These are phyloP conservation scores for Gobionotothen gibberifrons DNA, from an alignment of 2,797 vertebrate genomes.

Conservation along the genomic window DNA sequence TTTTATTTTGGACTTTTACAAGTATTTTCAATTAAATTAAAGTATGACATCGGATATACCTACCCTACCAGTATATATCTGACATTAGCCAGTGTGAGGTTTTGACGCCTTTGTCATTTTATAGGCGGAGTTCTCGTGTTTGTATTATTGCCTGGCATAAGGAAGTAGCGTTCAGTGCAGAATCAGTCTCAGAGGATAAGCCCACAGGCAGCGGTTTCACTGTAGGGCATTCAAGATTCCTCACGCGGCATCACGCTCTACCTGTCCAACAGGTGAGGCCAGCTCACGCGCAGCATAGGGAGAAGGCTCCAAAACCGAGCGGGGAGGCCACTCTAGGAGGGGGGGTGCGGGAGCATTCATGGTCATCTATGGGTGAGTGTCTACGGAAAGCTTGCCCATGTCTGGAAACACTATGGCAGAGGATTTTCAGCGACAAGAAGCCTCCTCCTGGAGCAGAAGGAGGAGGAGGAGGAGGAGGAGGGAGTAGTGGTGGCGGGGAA, in stretches of 20 bases:
- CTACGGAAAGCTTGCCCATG: conserved; percentile 60
- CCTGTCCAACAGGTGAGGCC: conserved; percentile 62
- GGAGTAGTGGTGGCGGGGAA: no score
- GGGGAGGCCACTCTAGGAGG: neutral
- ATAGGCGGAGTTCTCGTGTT: neutral
- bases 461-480: no score
- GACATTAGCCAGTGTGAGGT: neutral
- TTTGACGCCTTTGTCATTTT: neutral
- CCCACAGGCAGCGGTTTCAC: neutral
- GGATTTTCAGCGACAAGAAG: conserved; percentile 50
- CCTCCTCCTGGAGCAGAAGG: neutral
- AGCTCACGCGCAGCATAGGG: neutral
- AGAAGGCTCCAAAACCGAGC: neutral
- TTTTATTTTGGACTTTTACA: no score
- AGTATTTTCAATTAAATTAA: no score
- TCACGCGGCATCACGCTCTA: neutral
- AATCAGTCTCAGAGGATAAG: neutral
- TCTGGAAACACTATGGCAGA: conserved; percentile 51
- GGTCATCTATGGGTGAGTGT: conserved; percentile 59
- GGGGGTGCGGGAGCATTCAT: neutral
- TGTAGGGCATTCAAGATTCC: conserved; percentile 26
- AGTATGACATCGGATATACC: no score
- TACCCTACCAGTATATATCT: neutral
- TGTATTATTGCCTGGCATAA: neutral
- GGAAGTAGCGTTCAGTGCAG: conserved; percentile 15